Percentiles rank a stretch among this genome's conserved stretches.
These are phyloP conservation scores for Habropoda laboriosa DNA, from an alignment of 1,140 invertebrate species.

Conservation along the genomic window DNA sequence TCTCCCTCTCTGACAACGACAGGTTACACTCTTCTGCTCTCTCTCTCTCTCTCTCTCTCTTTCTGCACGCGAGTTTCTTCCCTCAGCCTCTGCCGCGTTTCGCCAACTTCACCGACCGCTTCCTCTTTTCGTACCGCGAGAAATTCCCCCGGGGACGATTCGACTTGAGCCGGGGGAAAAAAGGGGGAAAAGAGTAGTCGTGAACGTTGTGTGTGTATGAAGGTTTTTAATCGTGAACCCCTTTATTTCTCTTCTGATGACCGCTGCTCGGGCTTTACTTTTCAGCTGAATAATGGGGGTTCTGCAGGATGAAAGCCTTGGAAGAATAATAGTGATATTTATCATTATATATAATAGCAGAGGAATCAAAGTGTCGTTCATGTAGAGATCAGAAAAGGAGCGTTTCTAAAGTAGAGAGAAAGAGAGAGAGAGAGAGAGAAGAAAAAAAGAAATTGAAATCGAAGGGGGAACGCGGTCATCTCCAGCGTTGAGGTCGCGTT, in stretches of 20 bases:
- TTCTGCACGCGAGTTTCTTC: too few species aligned
- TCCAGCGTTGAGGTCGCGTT: background rate
- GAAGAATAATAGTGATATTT: constrained; percentile 3
- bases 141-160: background rate
- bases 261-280: background rate
- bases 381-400: background rate
- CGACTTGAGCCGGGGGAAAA: too few species aligned
- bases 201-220: background rate
- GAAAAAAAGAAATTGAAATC: background rate
- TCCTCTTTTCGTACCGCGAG: background rate
- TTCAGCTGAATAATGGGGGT: too few species aligned
- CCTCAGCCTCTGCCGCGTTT: too few species aligned
- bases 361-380: background rate
- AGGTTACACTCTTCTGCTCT: constrained; percentile 32
- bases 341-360: too few species aligned
- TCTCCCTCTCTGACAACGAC: constrained; percentile 25
- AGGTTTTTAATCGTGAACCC: background rate
- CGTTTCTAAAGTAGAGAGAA: background rate
- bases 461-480: background rate
- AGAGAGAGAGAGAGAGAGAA: too few species aligned
- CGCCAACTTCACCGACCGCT: background rate
- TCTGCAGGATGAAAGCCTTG: too few species aligned
- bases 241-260: background rate
- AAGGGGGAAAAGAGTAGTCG: background rate
- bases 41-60: too few species aligned